Base-by-base conservation (phyloP, 2,797 vertebrate species). In the Heteromormyrus szaboi region DNA sequence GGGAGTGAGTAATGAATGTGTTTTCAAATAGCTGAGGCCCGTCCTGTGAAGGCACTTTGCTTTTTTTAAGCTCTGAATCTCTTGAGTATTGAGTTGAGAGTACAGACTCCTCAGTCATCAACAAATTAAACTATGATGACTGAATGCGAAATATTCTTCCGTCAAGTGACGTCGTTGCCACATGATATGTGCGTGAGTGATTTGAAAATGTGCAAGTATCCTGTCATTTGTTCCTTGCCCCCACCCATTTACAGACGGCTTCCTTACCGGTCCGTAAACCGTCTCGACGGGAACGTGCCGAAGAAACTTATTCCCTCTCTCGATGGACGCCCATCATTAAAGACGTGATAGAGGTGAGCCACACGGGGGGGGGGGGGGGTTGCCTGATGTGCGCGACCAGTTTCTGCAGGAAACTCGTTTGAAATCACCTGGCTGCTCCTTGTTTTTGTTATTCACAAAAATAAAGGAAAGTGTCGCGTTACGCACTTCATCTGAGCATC, bases 241-340 rank as follows among this genome's bases (percentile, higher is more conserved):
- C 89, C 93, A 33, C 50, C 41, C 5, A 22, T 48, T 41, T 29
- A 46, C 89, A 97, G 96, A 2, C 92, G 0, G 93, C 93, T 90
- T 68, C 94, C 1, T 94, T 95, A 72, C 87, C 93, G 3, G 87
- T 48, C 79, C 93, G 94, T 54, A 98, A 96, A 94, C 85, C 95
- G 0, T 33, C 90, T n/a, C 96, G 98, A 90, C 96, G 96, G 84
- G 97, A 99, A 90, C 97, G 96, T 2, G 96, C 97, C 51, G 96
- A 97, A 81, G 95, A 98, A 94, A 97, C 92, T 0, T 99, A 97
- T 93, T 98, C 96, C 62, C 97, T 99, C 41, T 99, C 99, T 89
- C 96, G 99, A 79, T 99, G 99, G 99, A 98, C 96, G 0, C 98
- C 98, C 4, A 88, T 98, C 90, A 96, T 99, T 92, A 99, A 99